Conservation (phyloP, 2,888 invertebrate species). For the Toxonevra muliebris region DNA sequence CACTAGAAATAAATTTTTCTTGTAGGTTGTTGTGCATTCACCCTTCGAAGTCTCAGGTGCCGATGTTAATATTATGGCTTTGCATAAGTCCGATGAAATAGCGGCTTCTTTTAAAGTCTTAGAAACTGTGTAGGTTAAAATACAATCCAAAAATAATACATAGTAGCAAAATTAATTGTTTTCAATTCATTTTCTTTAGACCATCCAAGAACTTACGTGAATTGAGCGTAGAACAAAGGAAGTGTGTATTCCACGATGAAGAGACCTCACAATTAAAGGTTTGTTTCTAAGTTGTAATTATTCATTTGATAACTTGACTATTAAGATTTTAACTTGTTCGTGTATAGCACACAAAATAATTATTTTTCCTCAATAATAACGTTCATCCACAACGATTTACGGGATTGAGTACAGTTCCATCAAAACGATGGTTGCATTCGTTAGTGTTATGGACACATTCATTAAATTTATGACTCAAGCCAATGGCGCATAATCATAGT, state of each 20-base stretch:
- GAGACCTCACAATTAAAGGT: constrained; percentile 63
- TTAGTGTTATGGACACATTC: not conserved
- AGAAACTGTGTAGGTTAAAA: constrained; percentile 60
- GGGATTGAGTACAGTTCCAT: no score
- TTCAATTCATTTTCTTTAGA: constrained; percentile 39
- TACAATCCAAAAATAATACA: not conserved
- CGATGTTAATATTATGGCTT: constrained; percentile 51
- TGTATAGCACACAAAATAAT: constrained; percentile 6
- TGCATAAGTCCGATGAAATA: constrained; percentile 60
- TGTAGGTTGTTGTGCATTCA: constrained; percentile 60
- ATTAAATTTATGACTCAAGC: no score
- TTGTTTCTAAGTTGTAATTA: not conserved
- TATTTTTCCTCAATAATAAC: no score
- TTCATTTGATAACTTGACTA: no score
- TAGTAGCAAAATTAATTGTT: not conserved
- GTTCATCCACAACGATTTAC: no score
- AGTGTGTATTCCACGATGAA: constrained; percentile 68
- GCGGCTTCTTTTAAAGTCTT: constrained; percentile 58
- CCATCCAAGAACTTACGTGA: constrained; percentile 60
- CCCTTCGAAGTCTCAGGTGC: constrained; percentile 59
- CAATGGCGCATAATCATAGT: no score
- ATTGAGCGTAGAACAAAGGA: constrained; percentile 65
- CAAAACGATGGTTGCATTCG: not conserved
- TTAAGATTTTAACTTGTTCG: not conserved
- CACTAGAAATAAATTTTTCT: not conserved